Percentiles rank a stretch among this genome's conserved stretches.
These are phyloP conservation scores for Xylocopa sonorina DNA, from an alignment of 1,140 invertebrate species.

Conservation along the genomic window DNA sequence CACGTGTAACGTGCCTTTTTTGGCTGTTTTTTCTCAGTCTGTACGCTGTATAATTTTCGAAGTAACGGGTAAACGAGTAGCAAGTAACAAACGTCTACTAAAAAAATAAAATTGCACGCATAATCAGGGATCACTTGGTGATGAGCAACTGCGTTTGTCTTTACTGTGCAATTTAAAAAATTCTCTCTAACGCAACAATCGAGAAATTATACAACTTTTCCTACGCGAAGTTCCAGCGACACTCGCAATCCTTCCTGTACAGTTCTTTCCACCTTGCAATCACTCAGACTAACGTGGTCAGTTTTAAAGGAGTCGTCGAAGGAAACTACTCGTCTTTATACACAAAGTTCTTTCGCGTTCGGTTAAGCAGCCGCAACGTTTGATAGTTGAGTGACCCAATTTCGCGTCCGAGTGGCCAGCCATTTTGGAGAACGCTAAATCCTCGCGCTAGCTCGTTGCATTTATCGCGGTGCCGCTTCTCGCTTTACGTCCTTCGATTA, in stretches of 20 bases:
- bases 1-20: neutral
- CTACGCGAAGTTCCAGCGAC: neutral
- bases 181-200: neutral
- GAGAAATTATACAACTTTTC: too few species aligned
- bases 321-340: neutral
- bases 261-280: neutral
- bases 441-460: too few species aligned
- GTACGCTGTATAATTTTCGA: slow-evolving; percentile 4
- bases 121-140: neutral
- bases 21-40: too few species aligned
- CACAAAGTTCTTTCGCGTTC: slow-evolving; percentile 13
- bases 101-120: slow-evolving; percentile 44
- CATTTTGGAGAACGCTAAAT: neutral
- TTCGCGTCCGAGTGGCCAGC: neutral
- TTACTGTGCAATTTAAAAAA: neutral
- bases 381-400: slow-evolving; percentile 26
- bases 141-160: neutral
- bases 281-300: neutral
- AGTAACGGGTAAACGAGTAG: neutral
- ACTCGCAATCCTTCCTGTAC: neutral
- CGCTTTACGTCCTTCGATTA: too few species aligned
- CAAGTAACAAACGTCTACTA: slow-evolving; percentile 39
- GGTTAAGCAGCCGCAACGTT: slow-evolving; percentile 16
- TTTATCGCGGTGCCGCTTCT: too few species aligned
- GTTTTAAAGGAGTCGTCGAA: too few species aligned